These are phyloP conservation scores for Syngnathus acus DNA, from an alignment of 2,797 vertebrate species.

Conservation along the genomic window DNA sequence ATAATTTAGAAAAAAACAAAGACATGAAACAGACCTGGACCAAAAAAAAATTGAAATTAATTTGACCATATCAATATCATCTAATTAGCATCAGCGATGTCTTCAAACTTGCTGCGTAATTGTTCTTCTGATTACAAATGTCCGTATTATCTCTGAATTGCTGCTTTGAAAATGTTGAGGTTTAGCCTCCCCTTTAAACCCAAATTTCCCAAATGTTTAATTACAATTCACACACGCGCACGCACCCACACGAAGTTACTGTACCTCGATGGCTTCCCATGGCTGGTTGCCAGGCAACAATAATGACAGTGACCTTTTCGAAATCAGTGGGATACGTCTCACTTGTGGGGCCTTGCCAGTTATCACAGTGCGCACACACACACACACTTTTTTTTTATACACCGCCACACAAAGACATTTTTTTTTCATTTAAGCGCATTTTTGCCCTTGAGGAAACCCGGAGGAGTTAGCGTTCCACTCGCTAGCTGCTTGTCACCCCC, in stretches of 20 bases:
- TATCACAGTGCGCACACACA: neutral
- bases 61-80: too few species aligned
- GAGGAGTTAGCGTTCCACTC: slow-evolving; percentile 36
- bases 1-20: too few species aligned
- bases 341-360: slow-evolving; percentile 43
- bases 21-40: too few species aligned
- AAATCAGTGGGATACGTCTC: slow-evolving; percentile 64
- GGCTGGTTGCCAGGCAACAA: slow-evolving; percentile 77
- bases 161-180: too few species aligned
- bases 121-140: too few species aligned
- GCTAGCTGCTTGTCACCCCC: slow-evolving; percentile 36
- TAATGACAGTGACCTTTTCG: slow-evolving; percentile 79
- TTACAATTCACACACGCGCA: too few species aligned
- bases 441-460: slow-evolving; percentile 64
- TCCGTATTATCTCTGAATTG: too few species aligned
- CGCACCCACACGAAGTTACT: slow-evolving; percentile 29
- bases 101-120: too few species aligned
- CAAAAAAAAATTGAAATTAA: too few species aligned
- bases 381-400: slow-evolving; percentile 1
- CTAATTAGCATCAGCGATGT: too few species aligned
- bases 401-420: slow-evolving; percentile 37
- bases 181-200: too few species aligned
- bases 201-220: too few species aligned
- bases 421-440: slow-evolving; percentile 37
- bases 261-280: slow-evolving; percentile 56